Conservation (phyloP, 2,797 vertebrate genomes). For the Darevskia mixta region DNA sequence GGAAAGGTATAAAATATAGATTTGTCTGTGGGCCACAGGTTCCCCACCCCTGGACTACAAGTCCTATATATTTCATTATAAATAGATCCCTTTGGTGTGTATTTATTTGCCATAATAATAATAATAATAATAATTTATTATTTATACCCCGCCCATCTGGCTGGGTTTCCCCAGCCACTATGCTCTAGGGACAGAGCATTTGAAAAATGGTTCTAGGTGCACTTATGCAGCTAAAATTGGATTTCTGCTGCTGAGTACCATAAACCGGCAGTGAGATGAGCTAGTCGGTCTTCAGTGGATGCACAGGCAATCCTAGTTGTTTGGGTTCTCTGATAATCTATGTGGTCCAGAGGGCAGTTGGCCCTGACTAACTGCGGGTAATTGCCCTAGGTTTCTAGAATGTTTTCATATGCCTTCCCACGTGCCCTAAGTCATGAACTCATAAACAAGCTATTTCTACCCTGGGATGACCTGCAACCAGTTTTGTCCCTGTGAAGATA, state of each 20-base stretch:
- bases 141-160: too few relatives aligned
- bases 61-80: not conserved
- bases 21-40: too few relatives aligned
- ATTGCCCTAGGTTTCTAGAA: not conserved
- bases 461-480: not conserved
- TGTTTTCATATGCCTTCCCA: not conserved
- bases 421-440: not conserved
- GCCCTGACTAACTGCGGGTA: not conserved
- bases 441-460: not conserved
- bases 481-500: not conserved
- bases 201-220: not conserved
- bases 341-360: not conserved
- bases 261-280: not conserved
- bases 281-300: not conserved
- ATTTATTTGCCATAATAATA: not conserved
- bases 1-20: not conserved
- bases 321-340: not conserved
- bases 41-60: not conserved
- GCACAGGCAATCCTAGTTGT: not conserved
- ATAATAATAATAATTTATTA: too few relatives aligned
- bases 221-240: not conserved
- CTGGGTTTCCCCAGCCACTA: not conserved
- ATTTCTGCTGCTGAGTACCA: not conserved
- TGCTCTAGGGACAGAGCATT: not conserved
- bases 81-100: not conserved